Base-by-base conservation (phyloP, 2,888 invertebrate species). In the Eilema griseolum region DNA sequence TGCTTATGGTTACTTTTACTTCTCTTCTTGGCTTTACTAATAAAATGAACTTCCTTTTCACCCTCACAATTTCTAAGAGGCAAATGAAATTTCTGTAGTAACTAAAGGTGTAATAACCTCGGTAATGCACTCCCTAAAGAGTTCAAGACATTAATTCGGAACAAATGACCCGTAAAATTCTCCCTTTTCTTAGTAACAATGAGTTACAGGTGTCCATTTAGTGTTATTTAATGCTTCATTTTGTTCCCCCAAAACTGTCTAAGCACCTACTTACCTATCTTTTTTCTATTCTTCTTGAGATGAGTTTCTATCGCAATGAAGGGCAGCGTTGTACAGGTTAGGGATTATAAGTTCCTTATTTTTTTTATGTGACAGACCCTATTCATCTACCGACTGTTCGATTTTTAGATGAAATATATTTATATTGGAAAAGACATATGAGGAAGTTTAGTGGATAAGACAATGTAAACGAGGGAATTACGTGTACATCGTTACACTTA, bases 221-320 rank as follows among this genome's bases (percentile, higher is more conserved):
- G 31, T 28, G 59, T 67, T 60, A 67, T 67, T 71, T 71, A 67
- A 46, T 63, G 59, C 67, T 67, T 64, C 71, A 71, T 67, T 71
- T 71, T 62, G 33, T 31, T 63, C 26, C 65, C 65, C 52, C 65
- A 69, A 65, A 46, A 65, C n/a, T 61, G 52, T 20, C 52, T 65
- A 69, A 23, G 46, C 5, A 33, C 8, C 12, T 14, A 41, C 41
- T 41, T 16, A 16, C 41, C 14, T 46, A 24, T 26, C 28, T 64
- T 28, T n/a, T n/a, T 57, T 57, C 26, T 56, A 14, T n/a, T 14
- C 16, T 16, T 5, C 52, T 52, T 52, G 10, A 52, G n/a, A n/a
- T 52, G n/a, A 52, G n/a, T 52, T n/a, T 52, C 10, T n/a, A 20
- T 52, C 7, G 2, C n/a, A 46, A 46, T 20, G 3, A 7, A 46